These are phyloP conservation scores for Tamias sibiricus DNA, from an alignment of 2,113 vertebrate species.

Conservation along the genomic window DNA sequence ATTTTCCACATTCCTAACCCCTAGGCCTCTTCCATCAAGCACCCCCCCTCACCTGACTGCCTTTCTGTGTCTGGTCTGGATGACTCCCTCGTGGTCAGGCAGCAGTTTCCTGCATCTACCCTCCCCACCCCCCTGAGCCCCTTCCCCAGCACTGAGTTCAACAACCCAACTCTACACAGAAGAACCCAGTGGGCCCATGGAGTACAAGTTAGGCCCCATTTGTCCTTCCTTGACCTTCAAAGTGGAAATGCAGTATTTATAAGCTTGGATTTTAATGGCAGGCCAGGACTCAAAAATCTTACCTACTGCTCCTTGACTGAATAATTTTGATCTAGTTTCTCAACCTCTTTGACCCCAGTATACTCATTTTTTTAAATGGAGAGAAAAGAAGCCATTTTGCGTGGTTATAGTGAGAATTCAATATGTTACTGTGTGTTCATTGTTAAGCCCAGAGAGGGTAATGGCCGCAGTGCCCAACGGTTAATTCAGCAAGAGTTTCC, in stretches of 20 bases:
- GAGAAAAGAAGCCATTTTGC: background rate
- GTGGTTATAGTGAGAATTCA: background rate
- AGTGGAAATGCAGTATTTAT: background rate
- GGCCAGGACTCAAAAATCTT: background rate
- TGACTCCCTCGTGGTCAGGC: background rate
- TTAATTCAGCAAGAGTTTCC: background rate
- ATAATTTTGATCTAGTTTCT: background rate
- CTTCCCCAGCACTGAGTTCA: background rate
- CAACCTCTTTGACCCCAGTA: background rate
- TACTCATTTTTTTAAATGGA: conserved; percentile 8
- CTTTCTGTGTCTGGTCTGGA: background rate
- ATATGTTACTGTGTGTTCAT: background rate
- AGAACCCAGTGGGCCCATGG: too few relatives aligned
- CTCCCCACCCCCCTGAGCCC: rapidly evolving
- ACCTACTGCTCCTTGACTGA: background rate
- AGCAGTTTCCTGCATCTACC: background rate
- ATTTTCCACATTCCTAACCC: background rate
- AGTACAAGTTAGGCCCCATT: background rate
- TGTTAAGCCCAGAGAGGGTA: background rate
- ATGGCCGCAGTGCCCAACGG: background rate
- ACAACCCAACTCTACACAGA: background rate
- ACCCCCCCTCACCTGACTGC: too few relatives aligned
- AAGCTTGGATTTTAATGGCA: background rate
- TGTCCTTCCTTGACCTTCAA: background rate
- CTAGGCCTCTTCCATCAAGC: background rate